Base-by-base conservation (phyloP, 2,888 invertebrate species). In the Pachliopta kotzebuea region DNA sequence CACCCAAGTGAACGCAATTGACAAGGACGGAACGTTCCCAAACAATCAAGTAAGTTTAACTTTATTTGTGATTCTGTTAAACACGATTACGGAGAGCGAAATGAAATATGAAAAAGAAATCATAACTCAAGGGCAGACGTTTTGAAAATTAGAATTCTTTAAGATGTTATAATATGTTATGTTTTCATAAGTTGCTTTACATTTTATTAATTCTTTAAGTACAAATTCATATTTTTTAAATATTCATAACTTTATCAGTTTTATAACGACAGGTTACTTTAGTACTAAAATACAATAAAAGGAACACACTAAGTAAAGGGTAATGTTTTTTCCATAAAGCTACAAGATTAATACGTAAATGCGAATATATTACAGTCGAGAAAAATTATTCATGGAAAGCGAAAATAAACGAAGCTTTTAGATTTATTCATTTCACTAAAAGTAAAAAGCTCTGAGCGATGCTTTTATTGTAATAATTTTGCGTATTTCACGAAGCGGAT, bases 1-100 rank as follows among this genome's bases (percentile, higher is more conserved):
- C 74, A 98, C 98, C 49, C 97, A 98, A 92, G 98, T 98, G 83
- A 98, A 98, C 90, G 98, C 98, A 64, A 97, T 98, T 75, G 98
- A 98, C 90, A 97, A 97, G 86, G 98, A 98, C 82, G 98, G 98
- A 76, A 98, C 98, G 61, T 96, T 96, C 82, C 98, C 98, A 58
- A 98, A 98, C 86, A 98, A 98, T 90, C 96, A 97, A 94, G 98
- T 97, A 88, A 79, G 83, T 56, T 29, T 55, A 42, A 26, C 11
- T 49, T 45, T 54, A 49, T 62, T 26, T 24, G 21, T 11, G n/a
- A 29, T n/a, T 52, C 50, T 21, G 50, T 52, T 21, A 52, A 45
- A 45, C 45, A 45, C 45, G 45, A 45, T 45, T 45, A 45, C 45
- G 18, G 45, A 45, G 45, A n/a, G 45, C 8, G 9, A n/a, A 56